Percentiles rank a stretch among this genome's conserved stretches.
These are phyloP conservation scores for Drosophila ambigua DNA, from an alignment of 1,140 invertebrate species.

Conservation along the genomic window DNA sequence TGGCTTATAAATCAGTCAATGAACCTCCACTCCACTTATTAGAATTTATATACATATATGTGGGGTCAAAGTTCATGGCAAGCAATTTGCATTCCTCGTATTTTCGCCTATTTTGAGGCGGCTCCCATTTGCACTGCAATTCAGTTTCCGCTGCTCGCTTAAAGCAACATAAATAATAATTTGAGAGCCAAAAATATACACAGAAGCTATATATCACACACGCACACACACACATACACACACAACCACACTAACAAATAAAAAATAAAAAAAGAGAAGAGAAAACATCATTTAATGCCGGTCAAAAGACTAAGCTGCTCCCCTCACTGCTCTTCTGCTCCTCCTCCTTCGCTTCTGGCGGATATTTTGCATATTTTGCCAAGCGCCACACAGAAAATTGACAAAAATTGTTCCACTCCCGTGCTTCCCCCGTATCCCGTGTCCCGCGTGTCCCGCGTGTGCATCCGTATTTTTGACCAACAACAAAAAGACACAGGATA, in stretches of 20 bases:
- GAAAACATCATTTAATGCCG: conserved; percentile 34
- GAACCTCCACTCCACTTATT: conserved; percentile 13
- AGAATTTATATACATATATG: conserved; percentile 23
- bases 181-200: conserved; percentile 6
- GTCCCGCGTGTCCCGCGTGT: neutral
- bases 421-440: too few relatives aligned
- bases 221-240: neutral
- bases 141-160: neutral
- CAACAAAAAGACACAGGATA: conserved; percentile 9
- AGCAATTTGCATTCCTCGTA: conserved; percentile 38
- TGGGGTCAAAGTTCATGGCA: conserved; percentile 21
- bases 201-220: conserved; percentile 2
- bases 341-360: neutral
- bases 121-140: neutral
- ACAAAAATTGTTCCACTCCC: conserved; percentile 24
- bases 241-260: conserved; percentile 12
- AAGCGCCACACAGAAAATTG: conserved; percentile 37
- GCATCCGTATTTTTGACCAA: conserved; percentile 12
- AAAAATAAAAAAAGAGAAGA: conserved; percentile 1
- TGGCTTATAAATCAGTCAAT: conserved; percentile 14
- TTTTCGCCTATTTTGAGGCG: conserved; percentile 19
- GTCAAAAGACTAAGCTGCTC: conserved; percentile 30
- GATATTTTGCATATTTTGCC: conserved; percentile 56
- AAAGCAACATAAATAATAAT: conserved; percentile 51
- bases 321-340: neutral